Evolutionary conservation across 2,797 vertebrate genomes (phyloP), one percentile per base, ranked within the genome.

Genomic region (Streptopelia turtur): DNA sequence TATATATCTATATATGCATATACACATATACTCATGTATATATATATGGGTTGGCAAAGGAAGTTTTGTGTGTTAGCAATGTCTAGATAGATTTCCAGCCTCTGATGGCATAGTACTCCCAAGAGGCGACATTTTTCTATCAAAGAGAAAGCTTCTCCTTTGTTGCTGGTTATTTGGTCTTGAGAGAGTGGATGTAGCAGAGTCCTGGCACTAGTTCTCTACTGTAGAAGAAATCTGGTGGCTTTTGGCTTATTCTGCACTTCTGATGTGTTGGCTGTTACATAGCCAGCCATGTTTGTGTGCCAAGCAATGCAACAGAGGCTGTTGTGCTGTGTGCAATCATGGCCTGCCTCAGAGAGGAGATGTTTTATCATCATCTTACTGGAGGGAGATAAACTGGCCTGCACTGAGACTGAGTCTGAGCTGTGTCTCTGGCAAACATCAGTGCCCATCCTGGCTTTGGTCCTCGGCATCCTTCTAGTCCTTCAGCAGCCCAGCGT

Each of bases 391-490:
- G 79, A 39, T 60, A 28, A 77, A 43, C 28, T 35, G 43, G 22
- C 15, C 45, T 59, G 39, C 4, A 5, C 45, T 39, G 59, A 72
- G 55, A 12, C 3, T 1, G 45, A 55, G 27, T 39, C 45, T 30
- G 63, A 43, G 21, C 27, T 37, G 37, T 39, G 45, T 52, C 41
- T 69, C 35, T 53, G 81, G 37, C n/a, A 2, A 53, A 35, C 21
- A 10, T 21, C 16, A 25, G 22, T 20, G 41, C 30, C 33, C 5
- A 3, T 53, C 11, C 43, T 79, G 30, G 7, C 53, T 71, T 59
- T 0, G 2, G 18, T 41, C 21, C 24, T n/a, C 1, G 1, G 25
- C 22, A 15, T 41, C 16, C 50, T 77, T 0, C 0, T 21, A 49
- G 52, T 69, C 41, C 41, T 56, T 9, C 31, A 55, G 39, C 31